Conservation (phyloP, 2,888 invertebrate genomes). For the Eupithecia abbreviata region DNA sequence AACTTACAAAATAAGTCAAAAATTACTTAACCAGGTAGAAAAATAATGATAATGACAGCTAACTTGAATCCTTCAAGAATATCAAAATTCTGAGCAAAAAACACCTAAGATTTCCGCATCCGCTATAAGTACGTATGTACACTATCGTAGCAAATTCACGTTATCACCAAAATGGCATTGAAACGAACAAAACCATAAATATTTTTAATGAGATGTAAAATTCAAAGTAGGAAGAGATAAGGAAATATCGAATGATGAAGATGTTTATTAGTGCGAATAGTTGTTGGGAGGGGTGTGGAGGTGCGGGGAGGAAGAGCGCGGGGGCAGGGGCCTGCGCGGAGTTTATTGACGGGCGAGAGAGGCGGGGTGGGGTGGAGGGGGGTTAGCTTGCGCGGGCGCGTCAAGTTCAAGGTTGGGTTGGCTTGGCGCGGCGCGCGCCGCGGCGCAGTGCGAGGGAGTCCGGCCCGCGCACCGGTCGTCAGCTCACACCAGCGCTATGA, state of each 20-base stretch:
- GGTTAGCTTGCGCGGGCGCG: slow-evolving; percentile 43
- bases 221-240: slow-evolving; percentile 18
- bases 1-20: neutral
- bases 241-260: slow-evolving; percentile 23
- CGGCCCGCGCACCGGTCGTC: slow-evolving; percentile 84
- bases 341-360: slow-evolving; percentile 80
- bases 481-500: slow-evolving; percentile 80
- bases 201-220: slow-evolving; percentile 2
- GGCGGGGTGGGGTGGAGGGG: slow-evolving; percentile 48
- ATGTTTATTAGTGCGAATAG: slow-evolving; percentile 37
- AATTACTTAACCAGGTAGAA: neutral
- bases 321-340: slow-evolving; percentile 80
- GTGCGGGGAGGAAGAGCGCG: slow-evolving; percentile 55
- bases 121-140: neutral
- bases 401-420: slow-evolving; percentile 86
- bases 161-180: slow-evolving; percentile 9
- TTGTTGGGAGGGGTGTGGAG: slow-evolving; percentile 45
- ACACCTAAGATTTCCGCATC: neutral
- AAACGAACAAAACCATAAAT: slow-evolving; percentile 1
- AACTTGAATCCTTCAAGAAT: neutral
- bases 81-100: neutral
- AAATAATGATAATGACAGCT: neutral
- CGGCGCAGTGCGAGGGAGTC: slow-evolving; percentile 84
- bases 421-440: slow-evolving; percentile 85
- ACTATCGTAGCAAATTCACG: slow-evolving; percentile 7